Conservation (phyloP, 37 sponge, comb jelly and placozoan species). For the Spongilla lacustris region DNA sequence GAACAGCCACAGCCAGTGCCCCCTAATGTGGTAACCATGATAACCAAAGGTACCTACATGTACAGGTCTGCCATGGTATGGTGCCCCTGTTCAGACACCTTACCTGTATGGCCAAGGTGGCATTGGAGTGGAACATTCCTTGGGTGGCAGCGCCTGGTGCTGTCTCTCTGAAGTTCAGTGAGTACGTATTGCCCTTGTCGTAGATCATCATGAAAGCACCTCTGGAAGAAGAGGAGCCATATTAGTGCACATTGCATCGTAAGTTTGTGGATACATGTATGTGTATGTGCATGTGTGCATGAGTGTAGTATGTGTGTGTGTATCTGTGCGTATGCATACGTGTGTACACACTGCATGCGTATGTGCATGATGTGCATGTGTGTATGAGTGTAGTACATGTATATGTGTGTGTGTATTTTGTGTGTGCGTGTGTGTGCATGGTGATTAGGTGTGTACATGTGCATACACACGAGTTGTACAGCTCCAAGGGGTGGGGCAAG, state of each 20-base stretch:
- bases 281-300: background rate
- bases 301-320: background rate
- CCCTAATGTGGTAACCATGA: constrained; percentile 43
- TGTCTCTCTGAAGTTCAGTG: constrained; percentile 87
- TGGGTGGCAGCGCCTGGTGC: constrained; percentile 74
- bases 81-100: background rate
- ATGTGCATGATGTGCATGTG: background rate
- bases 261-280: background rate
- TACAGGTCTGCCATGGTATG: too few species aligned
- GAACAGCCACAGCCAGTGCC: constrained; percentile 88
- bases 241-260: too few species aligned
- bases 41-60: too few species aligned
- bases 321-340: background rate
- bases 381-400: too few species aligned
- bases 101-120: constrained; percentile 24
- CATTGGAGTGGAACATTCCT: constrained; percentile 69
- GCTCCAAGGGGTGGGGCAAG: background rate
- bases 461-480: background rate
- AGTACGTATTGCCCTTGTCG: constrained; percentile 31
- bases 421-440: background rate
- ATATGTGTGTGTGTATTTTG: background rate
- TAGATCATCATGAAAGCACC: constrained; percentile 92
- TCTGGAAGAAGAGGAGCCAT: constrained; percentile 14
- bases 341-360: background rate
- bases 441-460: background rate